Percentiles rank a stretch among this genome's conserved stretches.
phyloP scores from a whole-genome alignment of 2,888 invertebrate genomes.

The Marronus borbonicus region DNA sequence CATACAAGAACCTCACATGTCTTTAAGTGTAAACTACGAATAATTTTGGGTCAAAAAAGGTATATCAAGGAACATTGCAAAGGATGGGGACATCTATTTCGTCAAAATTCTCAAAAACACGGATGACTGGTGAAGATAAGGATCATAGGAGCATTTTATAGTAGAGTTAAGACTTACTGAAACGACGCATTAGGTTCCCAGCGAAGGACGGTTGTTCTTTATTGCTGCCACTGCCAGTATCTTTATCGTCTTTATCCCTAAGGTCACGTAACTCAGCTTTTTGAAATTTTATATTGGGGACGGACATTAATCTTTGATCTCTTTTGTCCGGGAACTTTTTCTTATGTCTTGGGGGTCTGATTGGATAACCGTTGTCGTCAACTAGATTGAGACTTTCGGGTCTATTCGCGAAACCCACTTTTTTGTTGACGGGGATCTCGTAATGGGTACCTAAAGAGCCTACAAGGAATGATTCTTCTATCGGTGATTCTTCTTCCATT shows the following conservation, averaged over 20 bases:
- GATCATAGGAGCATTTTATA: constrained; percentile 30
- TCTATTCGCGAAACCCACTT: constrained; percentile 67
- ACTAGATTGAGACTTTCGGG: constrained; percentile 79
- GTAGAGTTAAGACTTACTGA: constrained; percentile 84
- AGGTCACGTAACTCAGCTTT: constrained; percentile 74
- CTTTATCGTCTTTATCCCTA: constrained; percentile 72
- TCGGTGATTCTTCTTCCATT: constrained; percentile 64
- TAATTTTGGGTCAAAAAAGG: constrained; percentile 12
- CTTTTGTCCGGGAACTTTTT: constrained; percentile 71
- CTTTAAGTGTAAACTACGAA: constrained; percentile 19
- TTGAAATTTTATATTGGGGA: constrained; percentile 81
- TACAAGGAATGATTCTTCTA: constrained; percentile 58
- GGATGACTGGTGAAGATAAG: background rate
- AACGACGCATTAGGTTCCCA: constrained; percentile 85
- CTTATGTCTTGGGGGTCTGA: constrained; percentile 72
- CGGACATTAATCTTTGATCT: constrained; percentile 82
- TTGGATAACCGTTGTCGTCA: constrained; percentile 72
- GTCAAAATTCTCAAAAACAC: constrained; percentile 10
- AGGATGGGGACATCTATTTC: background rate
- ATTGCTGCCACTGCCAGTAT: constrained; percentile 40
- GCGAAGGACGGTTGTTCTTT: constrained; percentile 74
- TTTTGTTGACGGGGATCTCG: constrained; percentile 57
- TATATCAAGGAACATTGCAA: background rate
- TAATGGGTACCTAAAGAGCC: constrained; percentile 63
- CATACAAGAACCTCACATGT: constrained; percentile 32